These are phyloP conservation scores for Lytechinus variegatus DNA, from an alignment of 35 echinoderm and acorn worm species.

Conservation along the genomic window DNA sequence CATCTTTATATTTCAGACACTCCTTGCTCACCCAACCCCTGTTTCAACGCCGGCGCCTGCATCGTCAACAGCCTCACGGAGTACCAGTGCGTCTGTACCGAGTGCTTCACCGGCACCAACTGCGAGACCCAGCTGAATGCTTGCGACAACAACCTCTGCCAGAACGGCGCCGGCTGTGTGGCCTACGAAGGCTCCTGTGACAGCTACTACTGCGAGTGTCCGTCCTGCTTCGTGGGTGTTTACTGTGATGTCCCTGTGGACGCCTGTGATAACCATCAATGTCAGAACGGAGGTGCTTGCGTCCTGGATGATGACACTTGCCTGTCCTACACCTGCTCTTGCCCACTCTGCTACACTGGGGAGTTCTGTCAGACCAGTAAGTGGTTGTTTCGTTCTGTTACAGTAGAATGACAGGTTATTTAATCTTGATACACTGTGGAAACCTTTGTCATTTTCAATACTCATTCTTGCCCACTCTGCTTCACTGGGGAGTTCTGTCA, in stretches of 20 bases:
- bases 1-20: conserved; percentile 43
- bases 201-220: conserved; percentile 57
- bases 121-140: conserved; percentile 67
- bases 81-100: conserved; percentile 76
- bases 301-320: conserved; percentile 54
- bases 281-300: conserved; percentile 85
- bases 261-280: conserved; percentile 83
- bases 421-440: too few relatives aligned
- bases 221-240: conserved; percentile 41
- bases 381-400: background rate
- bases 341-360: conserved; percentile 75
- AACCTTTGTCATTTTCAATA: conserved; percentile 19
- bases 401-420: background rate
- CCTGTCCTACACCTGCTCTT: conserved; percentile 75
- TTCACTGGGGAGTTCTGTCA: conserved; percentile 79
- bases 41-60: conserved; percentile 79
- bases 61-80: conserved; percentile 49
- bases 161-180: conserved; percentile 67
- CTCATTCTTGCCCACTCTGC: conserved; percentile 76
- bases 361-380: conserved; percentile 78
- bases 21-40: conserved; percentile 71
- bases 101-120: conserved; percentile 66
- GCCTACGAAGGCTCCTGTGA: conserved; percentile 34
- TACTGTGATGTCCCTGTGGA: conserved; percentile 59
- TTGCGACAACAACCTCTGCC: conserved; percentile 82